phyloP scores from a whole-genome alignment of 1,140 invertebrate species.

The Rhopalosiphum padi region DNA sequence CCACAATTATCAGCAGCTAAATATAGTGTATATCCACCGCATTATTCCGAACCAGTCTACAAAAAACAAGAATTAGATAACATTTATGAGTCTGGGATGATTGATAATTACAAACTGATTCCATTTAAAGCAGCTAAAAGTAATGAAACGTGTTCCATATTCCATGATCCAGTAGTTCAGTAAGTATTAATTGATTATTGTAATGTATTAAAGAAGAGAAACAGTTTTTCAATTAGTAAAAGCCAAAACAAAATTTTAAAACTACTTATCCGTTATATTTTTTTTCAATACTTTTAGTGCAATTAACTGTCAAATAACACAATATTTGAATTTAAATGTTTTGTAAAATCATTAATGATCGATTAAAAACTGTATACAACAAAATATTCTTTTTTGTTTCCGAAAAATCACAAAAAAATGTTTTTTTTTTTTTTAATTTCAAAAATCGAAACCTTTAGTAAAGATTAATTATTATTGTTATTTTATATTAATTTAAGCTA shows the following conservation, averaged over 20 bases:
- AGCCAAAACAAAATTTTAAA: neutral
- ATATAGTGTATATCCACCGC: slow-evolving; percentile 47
- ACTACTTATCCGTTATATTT: neutral
- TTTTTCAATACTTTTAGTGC: neutral
- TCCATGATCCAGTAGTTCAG: slow-evolving; percentile 58
- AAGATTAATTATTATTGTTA: neutral
- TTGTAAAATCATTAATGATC: neutral
- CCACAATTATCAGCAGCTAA: neutral
- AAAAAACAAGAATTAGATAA: slow-evolving; percentile 55
- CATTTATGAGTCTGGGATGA: slow-evolving; percentile 20
- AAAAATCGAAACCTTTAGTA: neutral
- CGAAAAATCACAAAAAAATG: neutral
- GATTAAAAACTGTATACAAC: neutral
- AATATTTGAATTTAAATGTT: neutral
- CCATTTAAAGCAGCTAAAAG: slow-evolving; percentile 50
- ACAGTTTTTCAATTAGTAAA: neutral
- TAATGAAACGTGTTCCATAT: slow-evolving; percentile 57
- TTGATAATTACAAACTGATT: slow-evolving; percentile 14
- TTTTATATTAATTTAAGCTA: neutral
- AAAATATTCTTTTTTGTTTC: too few species aligned
- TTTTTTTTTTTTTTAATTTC: neutral
- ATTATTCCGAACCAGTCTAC: slow-evolving; percentile 36
- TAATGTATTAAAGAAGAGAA: neutral
- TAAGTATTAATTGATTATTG: slow-evolving; percentile 35
- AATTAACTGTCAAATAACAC: neutral